Evolutionary conservation across 2,113 vertebrate genomes (phyloP), one percentile per base, ranked within the genome.

Genomic region (Spea bombifrons): DNA sequence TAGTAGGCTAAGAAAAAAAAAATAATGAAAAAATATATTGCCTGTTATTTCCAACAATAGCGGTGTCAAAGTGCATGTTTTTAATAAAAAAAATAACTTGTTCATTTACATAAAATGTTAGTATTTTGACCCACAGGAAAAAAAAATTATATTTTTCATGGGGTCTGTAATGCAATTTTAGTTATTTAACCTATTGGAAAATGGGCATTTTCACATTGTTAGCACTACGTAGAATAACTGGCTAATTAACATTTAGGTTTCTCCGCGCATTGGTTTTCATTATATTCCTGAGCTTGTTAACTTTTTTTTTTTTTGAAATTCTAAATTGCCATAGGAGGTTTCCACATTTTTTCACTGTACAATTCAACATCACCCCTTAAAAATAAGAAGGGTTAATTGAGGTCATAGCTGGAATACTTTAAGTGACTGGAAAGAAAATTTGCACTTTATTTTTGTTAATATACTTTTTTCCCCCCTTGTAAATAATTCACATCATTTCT

Each of bases 301-400:
- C 52, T n/a, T n/a, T n/a, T 52, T 44, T 75, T 13, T 30, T 75
- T 75, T 55, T 52, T 75, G 30, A 30, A 47, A 70, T 66, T 52
- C 66, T 67, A 17, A 15, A 48, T 55, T 46, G 65, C 66, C 66
- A 53, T 12, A 12, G 46, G 75, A 46, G 75, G 61, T 59, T 59
- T 59, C 4, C 55, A 13, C 10, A 5, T 30, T 15, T 15, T 61
- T 69, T 10, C 47, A 53, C 67, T 61, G 12, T 5, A 44, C 66
- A 30, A 69, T 68, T 43, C 53, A 46, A 76, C 65, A 15, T 76
- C 7, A 7, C 66, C 50, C 75, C 30, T 16, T 69, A 15, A 45
- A 76, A 43, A 67, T 50, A 69, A 8, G 15, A 69, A 76, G 75
- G 53, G 52, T 69, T 76, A 76, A 69, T 76, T 69, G 75, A 76